These are phyloP conservation scores for Pseudorasbora parva DNA, from an alignment of 2,113 vertebrate species.

Conservation along the genomic window DNA sequence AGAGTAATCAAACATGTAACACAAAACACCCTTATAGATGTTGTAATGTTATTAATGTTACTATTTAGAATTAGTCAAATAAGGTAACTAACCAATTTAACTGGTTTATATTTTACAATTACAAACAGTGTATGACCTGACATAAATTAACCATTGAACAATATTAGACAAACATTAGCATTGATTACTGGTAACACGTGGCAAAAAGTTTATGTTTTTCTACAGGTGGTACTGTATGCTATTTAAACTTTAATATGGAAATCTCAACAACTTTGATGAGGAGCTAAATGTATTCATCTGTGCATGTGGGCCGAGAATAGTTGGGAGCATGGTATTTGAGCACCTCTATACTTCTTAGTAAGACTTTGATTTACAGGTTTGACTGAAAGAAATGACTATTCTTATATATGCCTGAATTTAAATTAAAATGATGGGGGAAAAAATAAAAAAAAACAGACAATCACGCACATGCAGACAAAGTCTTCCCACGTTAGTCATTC, in stretches of 20 bases:
- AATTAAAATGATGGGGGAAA: too few species aligned
- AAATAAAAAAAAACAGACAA: background rate
- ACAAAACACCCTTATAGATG: too few species aligned
- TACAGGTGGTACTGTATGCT: background rate
- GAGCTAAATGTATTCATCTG: background rate
- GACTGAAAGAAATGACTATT: background rate
- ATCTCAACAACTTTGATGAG: background rate
- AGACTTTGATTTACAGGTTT: background rate
- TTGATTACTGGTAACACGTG: background rate
- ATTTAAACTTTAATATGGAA: background rate
- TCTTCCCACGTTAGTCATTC: conserved; percentile 20
- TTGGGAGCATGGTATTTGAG: background rate
- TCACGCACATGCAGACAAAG: background rate
- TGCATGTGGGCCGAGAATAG: background rate
- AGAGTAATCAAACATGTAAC: too few species aligned
- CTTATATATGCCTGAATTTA: background rate
- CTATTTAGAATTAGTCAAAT: too few species aligned
- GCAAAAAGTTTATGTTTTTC: background rate
- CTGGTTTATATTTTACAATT: too few species aligned
- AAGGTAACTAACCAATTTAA: too few species aligned
- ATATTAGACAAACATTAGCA: background rate
- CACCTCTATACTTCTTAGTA: background rate
- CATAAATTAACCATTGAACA: too few species aligned
- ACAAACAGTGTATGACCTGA: too few species aligned
- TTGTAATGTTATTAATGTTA: too few species aligned